Evolutionary conservation across 2,113 vertebrate species (phyloP), one percentile per base, ranked within the genome.

Genomic region (Chascanopsetta lugubris): DNA sequence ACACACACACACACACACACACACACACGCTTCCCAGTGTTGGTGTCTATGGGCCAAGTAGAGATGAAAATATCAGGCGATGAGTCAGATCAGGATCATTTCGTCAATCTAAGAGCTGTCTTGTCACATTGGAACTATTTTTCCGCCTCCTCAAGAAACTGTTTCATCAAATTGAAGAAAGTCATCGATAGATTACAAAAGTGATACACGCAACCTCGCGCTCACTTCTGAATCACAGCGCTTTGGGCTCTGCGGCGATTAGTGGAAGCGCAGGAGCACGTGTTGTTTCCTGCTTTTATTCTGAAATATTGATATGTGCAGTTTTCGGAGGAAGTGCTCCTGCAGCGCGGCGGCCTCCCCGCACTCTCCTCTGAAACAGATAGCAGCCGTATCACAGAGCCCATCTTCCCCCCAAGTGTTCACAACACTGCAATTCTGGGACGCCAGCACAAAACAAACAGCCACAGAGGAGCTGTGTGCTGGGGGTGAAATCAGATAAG

Each of bases 321-420:
- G 61, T 77, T 40, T 61, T n/a, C n/a, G n/a, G 80, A 83, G 85
- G 87, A 86, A 82, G 82, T 61, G 81, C 60, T 83, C 85, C 85
- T 45, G 75, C 72, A 30, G 77, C 18, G 79, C 87, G 81, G 85
- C 63, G 26, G 68, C 75, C 76, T 79, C 82, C 71, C 80, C 82
- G 42, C 75, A 18, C 76, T 3, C 71, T 59, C 29, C 70, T 81
- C 63, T 72, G 71, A 85, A 88, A 88, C 73, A 85, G 73, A 86
- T 70, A 83, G 62, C 75, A 56, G 30, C 77, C 56, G 76, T 83
- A 87, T 88, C 84, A 48, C 62, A 46, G 24, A 68, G 67, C 69
- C 60, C 66, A 83, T 79, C 79, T 77, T 76, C 65, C 72, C n/a
- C 62, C 59, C 66, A 84, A 84, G 73, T 82, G 81, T 75, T 80